A percentile compares a stretch with the other conserved stretches of the same genome.
phyloP scores from a whole-genome alignment of 2,113 vertebrate genomes.

The Chaetorhynchus papuensis region DNA sequence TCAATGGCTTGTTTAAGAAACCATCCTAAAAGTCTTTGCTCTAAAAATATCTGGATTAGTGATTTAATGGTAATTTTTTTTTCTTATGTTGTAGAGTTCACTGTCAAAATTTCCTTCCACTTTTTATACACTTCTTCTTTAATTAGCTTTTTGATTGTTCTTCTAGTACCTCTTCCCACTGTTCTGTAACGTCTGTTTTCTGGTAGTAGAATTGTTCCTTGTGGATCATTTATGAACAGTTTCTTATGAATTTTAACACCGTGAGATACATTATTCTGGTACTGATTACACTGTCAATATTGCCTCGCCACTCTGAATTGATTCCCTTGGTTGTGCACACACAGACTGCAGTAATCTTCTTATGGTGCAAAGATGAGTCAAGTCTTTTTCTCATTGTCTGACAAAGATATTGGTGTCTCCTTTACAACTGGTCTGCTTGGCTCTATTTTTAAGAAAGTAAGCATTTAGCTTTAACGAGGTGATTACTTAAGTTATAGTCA shows the following conservation, averaged over 20 bases:
- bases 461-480: neutral
- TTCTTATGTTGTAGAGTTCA: neutral
- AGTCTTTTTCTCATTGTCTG: neutral
- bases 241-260: neutral
- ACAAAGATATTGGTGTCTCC: neutral
- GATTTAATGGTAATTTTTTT: neutral
- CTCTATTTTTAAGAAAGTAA: neutral
- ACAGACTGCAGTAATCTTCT: neutral
- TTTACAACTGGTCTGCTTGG: neutral
- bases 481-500: neutral
- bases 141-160: neutral
- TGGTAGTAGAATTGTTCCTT: neutral
- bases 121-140: neutral
- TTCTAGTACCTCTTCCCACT: neutral
- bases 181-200: neutral
- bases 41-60: neutral
- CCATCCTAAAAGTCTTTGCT: neutral
- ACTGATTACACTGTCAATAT: neutral
- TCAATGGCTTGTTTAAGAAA: neutral
- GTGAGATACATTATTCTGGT: neutral
- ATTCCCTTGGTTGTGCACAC: neutral
- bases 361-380: rapidly evolving
- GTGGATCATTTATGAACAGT: neutral
- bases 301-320: neutral
- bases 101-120: neutral